Evolutionary conservation across 2,888 invertebrate genomes (phyloP).

Genomic region (Mechanitis messenoides): DNA sequence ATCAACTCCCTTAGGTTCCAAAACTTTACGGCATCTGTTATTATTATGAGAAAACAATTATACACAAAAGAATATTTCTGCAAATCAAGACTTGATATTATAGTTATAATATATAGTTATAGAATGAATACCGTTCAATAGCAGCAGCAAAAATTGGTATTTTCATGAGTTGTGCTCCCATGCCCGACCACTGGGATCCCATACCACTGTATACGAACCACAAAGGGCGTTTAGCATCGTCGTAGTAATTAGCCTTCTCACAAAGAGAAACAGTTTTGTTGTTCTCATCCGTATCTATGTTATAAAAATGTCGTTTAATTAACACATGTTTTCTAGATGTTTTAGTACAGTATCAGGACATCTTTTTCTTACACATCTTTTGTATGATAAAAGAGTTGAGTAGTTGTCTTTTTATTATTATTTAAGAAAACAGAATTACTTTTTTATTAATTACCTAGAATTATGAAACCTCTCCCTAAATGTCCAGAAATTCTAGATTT

Average conservation of each 20-base stretch:
- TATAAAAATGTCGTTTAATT: conserved; percentile 4
- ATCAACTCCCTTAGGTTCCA: conserved; percentile 80
- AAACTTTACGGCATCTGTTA: conserved; percentile 68
- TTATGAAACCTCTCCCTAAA: conserved; percentile 53
- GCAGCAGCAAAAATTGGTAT: conserved; percentile 77
- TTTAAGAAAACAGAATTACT: too few species aligned
- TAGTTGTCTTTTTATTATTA: too few species aligned
- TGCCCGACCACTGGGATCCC: conserved; percentile 83
- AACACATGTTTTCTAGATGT: not conserved
- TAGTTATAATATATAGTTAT: not conserved
- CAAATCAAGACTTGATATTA: not conserved
- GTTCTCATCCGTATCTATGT: conserved; percentile 41
- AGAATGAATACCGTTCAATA: conserved; percentile 59
- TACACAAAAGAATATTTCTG: not conserved
- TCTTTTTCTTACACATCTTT: too few species aligned
- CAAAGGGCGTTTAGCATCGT: conserved; percentile 64
- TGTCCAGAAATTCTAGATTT: conserved; percentile 46
- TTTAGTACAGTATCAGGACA: too few species aligned
- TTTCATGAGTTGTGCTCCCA: conserved; percentile 80
- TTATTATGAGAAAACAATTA: not conserved
- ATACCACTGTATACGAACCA: conserved; percentile 86
- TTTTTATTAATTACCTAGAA: conserved; percentile 41
- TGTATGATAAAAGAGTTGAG: too few species aligned
- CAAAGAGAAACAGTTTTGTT: conserved; percentile 41
- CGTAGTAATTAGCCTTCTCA: conserved; percentile 45